Evolutionary conservation across 2,113 vertebrate genomes (phyloP).

Genomic region (Odontesthes bonariensis): DNA sequence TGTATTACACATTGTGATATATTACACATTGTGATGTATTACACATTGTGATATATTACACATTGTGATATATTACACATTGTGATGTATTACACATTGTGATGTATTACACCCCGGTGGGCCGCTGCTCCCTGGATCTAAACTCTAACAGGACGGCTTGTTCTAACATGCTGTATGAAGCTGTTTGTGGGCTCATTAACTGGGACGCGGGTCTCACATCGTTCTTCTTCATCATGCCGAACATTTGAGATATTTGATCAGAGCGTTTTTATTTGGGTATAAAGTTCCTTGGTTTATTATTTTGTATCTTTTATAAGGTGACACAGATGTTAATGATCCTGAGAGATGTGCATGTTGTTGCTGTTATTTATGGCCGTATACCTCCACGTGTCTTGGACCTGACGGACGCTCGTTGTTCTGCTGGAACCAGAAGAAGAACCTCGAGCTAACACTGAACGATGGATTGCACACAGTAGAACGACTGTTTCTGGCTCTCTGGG

Average conservation of each 20-base stretch:
- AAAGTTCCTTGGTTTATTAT: slow-evolving; percentile 9
- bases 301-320: slow-evolving; percentile 6
- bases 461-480: slow-evolving; percentile 55
- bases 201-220: slow-evolving; percentile 75
- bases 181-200: slow-evolving; percentile 24
- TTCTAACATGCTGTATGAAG: slow-evolving; percentile 26
- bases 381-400: slow-evolving; percentile 66
- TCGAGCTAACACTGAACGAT: slow-evolving; percentile 40
- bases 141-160: slow-evolving; percentile 23
- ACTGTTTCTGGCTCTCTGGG: slow-evolving; percentile 34
- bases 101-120: neutral
- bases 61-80: slow-evolving; percentile 12
- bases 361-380: slow-evolving; percentile 69
- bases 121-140: slow-evolving; percentile 30
- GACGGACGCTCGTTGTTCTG: slow-evolving; percentile 37
- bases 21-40: too few relatives aligned
- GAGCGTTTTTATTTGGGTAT: slow-evolving; percentile 32
- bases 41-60: slow-evolving; percentile 5
- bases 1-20: too few relatives aligned
- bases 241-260: slow-evolving; percentile 18
- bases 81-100: too few relatives aligned
- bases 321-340: slow-evolving; percentile 43
- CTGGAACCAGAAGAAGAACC: slow-evolving; percentile 51
- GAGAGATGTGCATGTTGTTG: slow-evolving; percentile 63
- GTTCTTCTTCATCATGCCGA: slow-evolving; percentile 40